Evolutionary conservation across 1,140 invertebrate genomes (phyloP).

Genomic region (Orussus abietinus): DNA sequence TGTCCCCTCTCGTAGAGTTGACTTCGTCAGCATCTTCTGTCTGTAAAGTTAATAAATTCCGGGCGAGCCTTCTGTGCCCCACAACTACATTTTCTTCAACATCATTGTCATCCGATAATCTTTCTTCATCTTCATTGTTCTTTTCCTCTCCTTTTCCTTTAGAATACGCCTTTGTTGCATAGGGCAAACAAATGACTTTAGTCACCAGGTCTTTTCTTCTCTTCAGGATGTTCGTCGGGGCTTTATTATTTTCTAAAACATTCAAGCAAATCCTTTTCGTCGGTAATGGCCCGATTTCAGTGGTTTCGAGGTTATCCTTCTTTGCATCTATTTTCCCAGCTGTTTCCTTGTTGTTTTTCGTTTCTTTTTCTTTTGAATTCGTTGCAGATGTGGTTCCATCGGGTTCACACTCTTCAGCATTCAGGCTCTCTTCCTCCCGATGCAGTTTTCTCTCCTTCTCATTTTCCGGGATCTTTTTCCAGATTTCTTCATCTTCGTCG

Average conservation of each 20-base stretch:
- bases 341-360: background rate
- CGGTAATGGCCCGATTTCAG: no score
- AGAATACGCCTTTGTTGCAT: no score
- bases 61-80: background rate
- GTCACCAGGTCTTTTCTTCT: constrained; percentile 5
- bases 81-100: background rate
- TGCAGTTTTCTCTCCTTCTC: background rate
- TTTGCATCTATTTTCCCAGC: background rate
- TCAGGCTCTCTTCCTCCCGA: constrained; percentile 2
- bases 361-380: background rate
- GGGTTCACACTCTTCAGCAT: constrained; percentile 1
- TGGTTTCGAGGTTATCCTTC: no score
- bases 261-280: constrained; percentile 17
- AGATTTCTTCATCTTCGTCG: constrained; percentile 21
- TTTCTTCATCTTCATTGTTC: constrained; percentile 7
- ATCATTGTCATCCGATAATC: background rate
- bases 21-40: background rate
- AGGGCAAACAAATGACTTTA: constrained; percentile 12
- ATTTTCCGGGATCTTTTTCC: constrained; percentile 11
- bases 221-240: background rate
- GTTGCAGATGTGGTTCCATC: background rate
- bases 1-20: background rate
- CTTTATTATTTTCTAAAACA: constrained; percentile 7
- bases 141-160: background rate
- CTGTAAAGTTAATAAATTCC: no score